These are phyloP conservation scores for Tinea semifulvella DNA, from an alignment of 2,888 invertebrate genomes.

Conservation along the genomic window DNA sequence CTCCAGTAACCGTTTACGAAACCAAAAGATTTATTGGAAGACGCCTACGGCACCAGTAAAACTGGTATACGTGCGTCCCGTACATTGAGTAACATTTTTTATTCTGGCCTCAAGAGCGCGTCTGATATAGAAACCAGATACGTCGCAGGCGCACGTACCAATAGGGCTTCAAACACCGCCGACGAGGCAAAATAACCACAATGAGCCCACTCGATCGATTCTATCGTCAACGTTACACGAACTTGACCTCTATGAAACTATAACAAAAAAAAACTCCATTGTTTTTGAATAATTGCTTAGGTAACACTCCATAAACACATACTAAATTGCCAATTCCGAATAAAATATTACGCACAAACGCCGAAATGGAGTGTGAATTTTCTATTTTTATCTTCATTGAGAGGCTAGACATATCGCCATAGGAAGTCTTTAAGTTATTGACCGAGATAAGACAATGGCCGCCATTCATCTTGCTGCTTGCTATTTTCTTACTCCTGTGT, in stretches of 20 bases:
- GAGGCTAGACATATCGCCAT: background rate
- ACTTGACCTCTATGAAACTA: constrained; percentile 32
- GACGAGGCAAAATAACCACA: constrained; percentile 45
- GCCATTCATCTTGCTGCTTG: background rate
- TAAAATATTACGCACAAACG: background rate
- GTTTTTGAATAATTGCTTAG: background rate
- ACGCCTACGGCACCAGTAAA: constrained; percentile 23
- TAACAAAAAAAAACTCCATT: constrained; percentile 1
- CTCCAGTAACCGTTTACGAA: constrained; percentile 17
- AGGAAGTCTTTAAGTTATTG: background rate
- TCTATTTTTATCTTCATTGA: background rate
- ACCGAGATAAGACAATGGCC: background rate
- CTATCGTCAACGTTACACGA: constrained; percentile 32
- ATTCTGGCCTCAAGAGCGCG: constrained; percentile 31
- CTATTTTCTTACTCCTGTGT: too few species aligned
- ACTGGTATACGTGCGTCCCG: constrained; percentile 25
- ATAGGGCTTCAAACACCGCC: constrained; percentile 12
- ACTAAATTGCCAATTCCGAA: background rate
- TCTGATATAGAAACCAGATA: constrained; percentile 48
- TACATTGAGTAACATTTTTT: constrained; percentile 29
- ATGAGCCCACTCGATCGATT: constrained; percentile 14
- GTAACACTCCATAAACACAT: constrained; percentile 10
- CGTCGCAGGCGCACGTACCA: constrained; percentile 15
- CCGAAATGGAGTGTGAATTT: background rate
- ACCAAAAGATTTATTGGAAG: constrained; percentile 19